Conservation (phyloP, 2,888 invertebrate species). For the Heliconius ismenius region DNA sequence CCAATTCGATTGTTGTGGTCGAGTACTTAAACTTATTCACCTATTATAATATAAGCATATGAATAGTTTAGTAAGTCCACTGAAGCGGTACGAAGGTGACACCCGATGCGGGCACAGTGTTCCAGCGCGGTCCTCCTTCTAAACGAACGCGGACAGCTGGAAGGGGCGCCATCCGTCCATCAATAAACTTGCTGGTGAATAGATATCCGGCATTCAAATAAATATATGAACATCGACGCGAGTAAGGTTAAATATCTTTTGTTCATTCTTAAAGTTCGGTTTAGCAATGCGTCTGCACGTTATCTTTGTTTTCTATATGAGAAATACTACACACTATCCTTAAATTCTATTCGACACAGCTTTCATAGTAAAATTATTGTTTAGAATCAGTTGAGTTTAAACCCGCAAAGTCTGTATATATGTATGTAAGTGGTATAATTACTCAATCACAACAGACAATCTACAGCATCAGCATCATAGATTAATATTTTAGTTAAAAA, state of each 20-base stretch:
- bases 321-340: too few relatives aligned
- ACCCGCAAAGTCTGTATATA: neutral
- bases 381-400: too few relatives aligned
- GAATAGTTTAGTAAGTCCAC: neutral
- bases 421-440: too few relatives aligned
- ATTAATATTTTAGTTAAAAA: neutral
- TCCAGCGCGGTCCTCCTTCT: conserved; percentile 29
- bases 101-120: conserved; percentile 33
- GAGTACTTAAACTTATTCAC: neutral
- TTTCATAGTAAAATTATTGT: too few relatives aligned
- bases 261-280: neutral
- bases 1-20: neutral
- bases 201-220: conserved; percentile 51
- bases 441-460: too few relatives aligned
- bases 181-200: conserved; percentile 53
- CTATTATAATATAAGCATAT: neutral
- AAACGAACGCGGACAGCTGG: conserved; percentile 41
- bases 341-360: too few relatives aligned
- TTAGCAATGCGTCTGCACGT: neutral
- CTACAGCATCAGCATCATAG: neutral
- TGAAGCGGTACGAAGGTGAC: conserved; percentile 10
- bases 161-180: conserved; percentile 50
- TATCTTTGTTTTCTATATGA: neutral
- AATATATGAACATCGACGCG: conserved; percentile 39
- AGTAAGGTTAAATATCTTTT: conserved; percentile 30